phyloP scores from a whole-genome alignment of 2,113 vertebrate species.

The Urocynchramus pylzowi region DNA sequence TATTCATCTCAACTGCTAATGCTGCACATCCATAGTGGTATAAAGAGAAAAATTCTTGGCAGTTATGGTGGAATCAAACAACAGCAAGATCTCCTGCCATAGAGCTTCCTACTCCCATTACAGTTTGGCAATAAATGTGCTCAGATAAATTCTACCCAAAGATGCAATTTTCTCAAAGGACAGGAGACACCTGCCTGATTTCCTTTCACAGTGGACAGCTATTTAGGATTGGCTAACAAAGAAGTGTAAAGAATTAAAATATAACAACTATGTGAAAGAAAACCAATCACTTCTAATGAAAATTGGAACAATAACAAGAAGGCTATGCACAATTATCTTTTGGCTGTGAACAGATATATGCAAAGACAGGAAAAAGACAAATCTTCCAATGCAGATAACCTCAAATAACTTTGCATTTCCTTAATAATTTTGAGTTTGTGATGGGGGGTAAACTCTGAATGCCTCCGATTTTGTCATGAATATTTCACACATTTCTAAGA shows the following conservation, averaged over 20 bases:
- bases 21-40: fast-evolving
- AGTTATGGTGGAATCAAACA: background rate
- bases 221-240: background rate
- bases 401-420: background rate
- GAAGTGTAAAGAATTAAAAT: background rate
- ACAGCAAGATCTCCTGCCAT: background rate
- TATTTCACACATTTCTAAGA: slow-evolving; percentile 39
- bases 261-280: background rate
- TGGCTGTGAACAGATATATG: background rate
- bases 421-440: background rate
- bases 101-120: background rate
- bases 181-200: background rate
- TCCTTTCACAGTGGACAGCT: background rate
- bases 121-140: background rate
- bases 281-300: background rate
- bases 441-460: background rate
- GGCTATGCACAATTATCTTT: background rate
- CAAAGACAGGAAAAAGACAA: background rate
- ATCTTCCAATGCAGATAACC: background rate
- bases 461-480: slow-evolving; percentile 8
- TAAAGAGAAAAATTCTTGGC: background rate
- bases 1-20: background rate
- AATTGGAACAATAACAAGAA: background rate
- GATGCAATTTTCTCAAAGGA: background rate
- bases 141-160: background rate